Evolutionary conservation across 2,113 vertebrate genomes (phyloP).

Genomic region (Nipponia nippon): DNA sequence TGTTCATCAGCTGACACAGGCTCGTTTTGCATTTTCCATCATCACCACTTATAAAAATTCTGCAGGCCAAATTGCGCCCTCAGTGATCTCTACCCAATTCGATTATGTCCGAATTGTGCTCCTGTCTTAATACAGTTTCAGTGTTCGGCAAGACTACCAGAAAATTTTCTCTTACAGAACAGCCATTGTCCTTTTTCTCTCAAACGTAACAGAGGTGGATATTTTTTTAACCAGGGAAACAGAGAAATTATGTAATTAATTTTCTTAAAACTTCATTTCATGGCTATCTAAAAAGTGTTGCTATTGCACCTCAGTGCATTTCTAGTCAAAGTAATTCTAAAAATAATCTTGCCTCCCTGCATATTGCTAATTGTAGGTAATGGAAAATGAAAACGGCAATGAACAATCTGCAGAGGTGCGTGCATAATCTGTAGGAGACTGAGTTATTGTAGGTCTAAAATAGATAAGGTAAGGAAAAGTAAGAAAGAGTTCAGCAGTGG

Average conservation of each 20-base stretch:
- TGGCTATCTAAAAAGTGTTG: not conserved
- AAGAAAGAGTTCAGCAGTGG: not conserved
- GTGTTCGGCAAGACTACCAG: not conserved
- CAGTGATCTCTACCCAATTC: not conserved
- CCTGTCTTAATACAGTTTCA: not conserved
- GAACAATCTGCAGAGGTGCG: not conserved
- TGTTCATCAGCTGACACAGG: not conserved
- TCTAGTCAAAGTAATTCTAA: not conserved
- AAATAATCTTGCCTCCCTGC: not conserved
- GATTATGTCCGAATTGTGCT: not conserved
- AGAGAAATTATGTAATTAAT: not conserved
- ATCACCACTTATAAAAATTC: not conserved
- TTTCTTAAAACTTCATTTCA: not conserved
- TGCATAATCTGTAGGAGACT: not conserved
- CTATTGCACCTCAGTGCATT: not conserved
- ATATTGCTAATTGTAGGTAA: not conserved
- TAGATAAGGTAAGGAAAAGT: not conserved
- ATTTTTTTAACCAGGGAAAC: not conserved
- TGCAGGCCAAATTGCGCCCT: not conserved
- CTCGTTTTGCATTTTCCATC: not conserved
- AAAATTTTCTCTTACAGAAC: not conserved
- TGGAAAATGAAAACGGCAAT: not conserved
- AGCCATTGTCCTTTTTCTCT: not conserved
- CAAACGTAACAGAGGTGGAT: not conserved
- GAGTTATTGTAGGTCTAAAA: not conserved